Conservation (phyloP, 2,888 invertebrate genomes). For the Cataglyphis livida region DNA sequence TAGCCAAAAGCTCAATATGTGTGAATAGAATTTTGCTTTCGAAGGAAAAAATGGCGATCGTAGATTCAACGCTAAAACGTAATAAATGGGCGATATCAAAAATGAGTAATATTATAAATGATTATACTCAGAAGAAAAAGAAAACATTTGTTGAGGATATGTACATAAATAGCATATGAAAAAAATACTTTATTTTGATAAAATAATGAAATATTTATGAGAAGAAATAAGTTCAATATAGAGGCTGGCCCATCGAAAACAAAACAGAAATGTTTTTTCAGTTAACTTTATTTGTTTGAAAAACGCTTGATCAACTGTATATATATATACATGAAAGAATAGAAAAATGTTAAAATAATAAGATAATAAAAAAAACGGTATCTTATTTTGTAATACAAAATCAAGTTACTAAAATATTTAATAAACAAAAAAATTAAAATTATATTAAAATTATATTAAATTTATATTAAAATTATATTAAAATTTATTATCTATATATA, state of each 20-base stretch:
- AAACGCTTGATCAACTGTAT: too few species aligned
- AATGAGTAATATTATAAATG: conserved; percentile 50
- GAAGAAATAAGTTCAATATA: background rate
- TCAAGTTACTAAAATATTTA: too few species aligned
- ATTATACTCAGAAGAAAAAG: conserved; percentile 41
- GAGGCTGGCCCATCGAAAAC: too few species aligned
- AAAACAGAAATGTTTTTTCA: too few species aligned
- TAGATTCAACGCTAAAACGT: conserved; percentile 55
- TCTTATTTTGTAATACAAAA: too few species aligned
- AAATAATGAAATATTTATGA: background rate
- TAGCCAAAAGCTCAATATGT: conserved; percentile 52
- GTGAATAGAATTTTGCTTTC: conserved; percentile 50
- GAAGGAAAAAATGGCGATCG: conserved; percentile 48
- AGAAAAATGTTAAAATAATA: too few species aligned
- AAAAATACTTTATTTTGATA: background rate
- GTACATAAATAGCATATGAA: background rate
- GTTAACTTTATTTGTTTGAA: too few species aligned
- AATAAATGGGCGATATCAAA: conserved; percentile 59
- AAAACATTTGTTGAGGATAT: conserved; percentile 2
- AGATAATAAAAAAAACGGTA: too few species aligned
- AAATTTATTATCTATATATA: background rate
- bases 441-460: too few species aligned
- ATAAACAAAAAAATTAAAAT: too few species aligned
- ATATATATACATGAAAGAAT: too few species aligned
- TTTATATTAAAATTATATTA: too few species aligned